Conservation (phyloP, 1,140 invertebrate genomes). For the Magallana gigas region DNA sequence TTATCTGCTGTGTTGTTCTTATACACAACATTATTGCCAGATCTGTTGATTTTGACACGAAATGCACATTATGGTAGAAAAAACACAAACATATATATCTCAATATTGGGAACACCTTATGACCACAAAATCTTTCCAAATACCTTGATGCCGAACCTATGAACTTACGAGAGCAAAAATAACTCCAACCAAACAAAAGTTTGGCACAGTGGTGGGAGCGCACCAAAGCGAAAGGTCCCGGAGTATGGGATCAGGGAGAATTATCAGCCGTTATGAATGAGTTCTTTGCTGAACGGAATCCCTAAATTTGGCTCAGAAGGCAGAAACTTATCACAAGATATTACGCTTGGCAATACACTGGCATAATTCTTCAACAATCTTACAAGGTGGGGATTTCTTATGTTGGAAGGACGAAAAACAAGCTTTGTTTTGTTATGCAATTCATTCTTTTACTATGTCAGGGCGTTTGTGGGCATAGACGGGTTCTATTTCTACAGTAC, state of each 20-base stretch:
- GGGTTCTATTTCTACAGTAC: no score
- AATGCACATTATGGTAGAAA: not conserved
- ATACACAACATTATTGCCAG: not conserved
- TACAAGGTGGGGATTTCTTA: conserved; percentile 12
- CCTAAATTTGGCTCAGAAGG: conserved; percentile 32
- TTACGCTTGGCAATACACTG: conserved; percentile 14
- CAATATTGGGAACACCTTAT: not conserved
- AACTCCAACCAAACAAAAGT: conserved; percentile 18
- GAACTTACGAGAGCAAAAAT: conserved; percentile 11
- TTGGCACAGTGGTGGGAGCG: not conserved
- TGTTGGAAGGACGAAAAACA: not conserved
- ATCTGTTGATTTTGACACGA: not conserved
- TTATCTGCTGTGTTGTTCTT: not conserved
- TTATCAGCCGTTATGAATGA: conserved; percentile 35
- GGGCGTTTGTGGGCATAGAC: not conserved
- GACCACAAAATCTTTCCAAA: conserved; percentile 19
- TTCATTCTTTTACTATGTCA: not conserved
- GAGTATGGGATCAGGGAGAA: not conserved
- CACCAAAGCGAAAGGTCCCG: not conserved
- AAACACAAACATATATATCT: not conserved
- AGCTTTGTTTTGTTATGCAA: not conserved
- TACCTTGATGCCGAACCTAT: conserved; percentile 14
- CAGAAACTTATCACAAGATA: conserved; percentile 7
- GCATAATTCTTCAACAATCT: conserved; percentile 14
- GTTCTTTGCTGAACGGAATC: conserved; percentile 26